Conservation (phyloP, 2,888 invertebrate genomes). For the Oxystoma pomonae region DNA sequence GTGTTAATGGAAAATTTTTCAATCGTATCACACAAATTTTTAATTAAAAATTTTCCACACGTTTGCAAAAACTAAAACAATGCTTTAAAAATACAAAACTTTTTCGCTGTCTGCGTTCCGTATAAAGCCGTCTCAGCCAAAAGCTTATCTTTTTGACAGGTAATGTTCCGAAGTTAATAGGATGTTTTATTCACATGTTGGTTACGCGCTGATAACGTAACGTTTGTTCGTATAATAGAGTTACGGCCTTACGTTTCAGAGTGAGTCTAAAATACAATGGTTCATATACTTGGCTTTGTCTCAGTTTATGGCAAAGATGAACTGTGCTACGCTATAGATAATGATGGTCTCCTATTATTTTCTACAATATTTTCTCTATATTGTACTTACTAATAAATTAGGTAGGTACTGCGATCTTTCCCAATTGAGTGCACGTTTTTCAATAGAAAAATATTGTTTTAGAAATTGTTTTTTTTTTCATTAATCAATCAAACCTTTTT, state of each 20-base stretch:
- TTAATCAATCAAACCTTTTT: too few species aligned
- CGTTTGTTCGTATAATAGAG: not conserved
- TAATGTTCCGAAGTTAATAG: not conserved
- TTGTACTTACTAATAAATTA: too few species aligned
- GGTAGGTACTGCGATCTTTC: too few species aligned
- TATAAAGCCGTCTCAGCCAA: not conserved
- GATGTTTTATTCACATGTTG: not conserved
- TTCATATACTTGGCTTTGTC: not conserved
- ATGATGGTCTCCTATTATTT: too few species aligned
- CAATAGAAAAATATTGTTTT: too few species aligned
- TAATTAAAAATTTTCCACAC: not conserved
- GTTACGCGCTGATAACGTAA: not conserved
- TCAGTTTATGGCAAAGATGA: too few species aligned
- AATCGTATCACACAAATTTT: not conserved
- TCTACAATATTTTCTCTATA: too few species aligned
- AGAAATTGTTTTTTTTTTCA: too few species aligned
- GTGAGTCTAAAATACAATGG: not conserved
- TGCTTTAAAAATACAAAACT: constrained; percentile 3
- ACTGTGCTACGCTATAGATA: too few species aligned
- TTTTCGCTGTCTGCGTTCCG: not conserved
- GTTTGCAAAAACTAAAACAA: not conserved
- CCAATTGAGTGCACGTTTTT: too few species aligned
- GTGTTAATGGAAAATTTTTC: too few species aligned
- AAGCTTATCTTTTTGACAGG: not conserved
- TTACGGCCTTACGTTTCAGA: not conserved